A percentile compares a stretch with the other conserved stretches of the same genome.
Conservation (phyloP, 2,797 vertebrate species). For the Nasua narica region DNA sequence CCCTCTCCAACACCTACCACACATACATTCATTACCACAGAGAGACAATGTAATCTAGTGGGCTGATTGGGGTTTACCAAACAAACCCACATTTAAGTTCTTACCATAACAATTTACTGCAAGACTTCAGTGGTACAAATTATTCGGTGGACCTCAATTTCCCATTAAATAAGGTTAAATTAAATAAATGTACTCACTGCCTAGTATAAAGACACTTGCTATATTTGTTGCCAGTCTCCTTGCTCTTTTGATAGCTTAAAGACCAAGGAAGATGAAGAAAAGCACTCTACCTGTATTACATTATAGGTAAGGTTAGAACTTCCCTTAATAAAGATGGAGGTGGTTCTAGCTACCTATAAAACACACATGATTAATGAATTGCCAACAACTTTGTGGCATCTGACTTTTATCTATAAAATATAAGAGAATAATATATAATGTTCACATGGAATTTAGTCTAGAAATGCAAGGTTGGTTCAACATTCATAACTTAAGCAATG, state of each 20-base stretch:
- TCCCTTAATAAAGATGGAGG: background rate
- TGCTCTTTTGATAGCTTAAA: background rate
- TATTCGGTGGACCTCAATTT: background rate
- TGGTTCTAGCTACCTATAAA: background rate
- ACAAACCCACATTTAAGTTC: background rate
- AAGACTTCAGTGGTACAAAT: background rate
- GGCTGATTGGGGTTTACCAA: background rate
- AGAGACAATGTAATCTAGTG: background rate
- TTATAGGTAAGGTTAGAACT: background rate
- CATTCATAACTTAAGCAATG: background rate
- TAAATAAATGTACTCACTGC: background rate
- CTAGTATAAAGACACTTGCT: background rate
- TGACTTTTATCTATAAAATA: constrained; percentile 1
- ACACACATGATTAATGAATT: background rate
- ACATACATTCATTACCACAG: background rate
- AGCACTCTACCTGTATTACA: background rate
- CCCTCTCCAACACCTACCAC: background rate
- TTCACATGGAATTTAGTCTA: background rate
- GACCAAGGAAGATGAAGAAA: background rate
- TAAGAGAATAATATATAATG: background rate
- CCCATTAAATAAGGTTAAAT: background rate
- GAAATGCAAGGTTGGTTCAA: background rate
- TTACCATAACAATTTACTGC: background rate
- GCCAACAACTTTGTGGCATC: background rate
- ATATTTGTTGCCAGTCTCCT: background rate